Percentiles rank a stretch among this genome's conserved stretches.
These are phyloP conservation scores for Darevskia nairensis DNA, from an alignment of 2,797 vertebrate species.

Conservation along the genomic window DNA sequence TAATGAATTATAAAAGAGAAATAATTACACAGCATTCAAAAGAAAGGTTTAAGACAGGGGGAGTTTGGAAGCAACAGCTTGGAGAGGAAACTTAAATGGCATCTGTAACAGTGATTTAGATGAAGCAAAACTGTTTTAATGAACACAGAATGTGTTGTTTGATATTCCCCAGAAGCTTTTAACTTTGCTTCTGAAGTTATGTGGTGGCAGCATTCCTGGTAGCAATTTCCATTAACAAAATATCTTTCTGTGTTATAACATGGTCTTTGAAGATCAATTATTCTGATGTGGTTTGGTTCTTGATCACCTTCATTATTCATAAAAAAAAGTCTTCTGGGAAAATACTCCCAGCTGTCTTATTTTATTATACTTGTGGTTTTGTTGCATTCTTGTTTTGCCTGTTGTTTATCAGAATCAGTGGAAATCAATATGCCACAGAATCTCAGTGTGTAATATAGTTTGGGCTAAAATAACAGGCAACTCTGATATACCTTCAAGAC, in stretches of 20 bases:
- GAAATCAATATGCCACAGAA: background rate
- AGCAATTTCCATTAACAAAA: slow-evolving; percentile 36
- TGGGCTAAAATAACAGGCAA: background rate
- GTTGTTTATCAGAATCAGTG: background rate
- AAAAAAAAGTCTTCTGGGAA: background rate
- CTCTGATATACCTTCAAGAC: background rate
- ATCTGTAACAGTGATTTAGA: slow-evolving; percentile 32
- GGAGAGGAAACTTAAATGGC: slow-evolving; percentile 37
- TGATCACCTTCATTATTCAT: background rate
- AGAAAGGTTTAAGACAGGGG: slow-evolving; percentile 9
- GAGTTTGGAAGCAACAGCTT: slow-evolving; percentile 25
- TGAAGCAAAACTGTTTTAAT: slow-evolving; percentile 41
- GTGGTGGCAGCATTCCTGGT: background rate
- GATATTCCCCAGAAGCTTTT: slow-evolving; percentile 46
- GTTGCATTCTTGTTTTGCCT: background rate
- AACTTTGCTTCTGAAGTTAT: slow-evolving; percentile 29
- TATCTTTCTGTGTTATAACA: slow-evolving; percentile 13
- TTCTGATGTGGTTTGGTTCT: background rate
- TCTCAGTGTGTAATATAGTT: background rate
- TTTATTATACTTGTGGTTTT: background rate
- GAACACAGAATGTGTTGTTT: background rate
- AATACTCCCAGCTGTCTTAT: fast-evolving
- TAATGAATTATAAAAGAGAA: slow-evolving; percentile 54
- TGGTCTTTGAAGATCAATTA: slow-evolving; percentile 28
- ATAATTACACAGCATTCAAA: slow-evolving; percentile 22